Evolutionary conservation across 2,113 vertebrate species (phyloP), one percentile per base, ranked within the genome.

Genomic region (Aegithalos caudatus): DNA sequence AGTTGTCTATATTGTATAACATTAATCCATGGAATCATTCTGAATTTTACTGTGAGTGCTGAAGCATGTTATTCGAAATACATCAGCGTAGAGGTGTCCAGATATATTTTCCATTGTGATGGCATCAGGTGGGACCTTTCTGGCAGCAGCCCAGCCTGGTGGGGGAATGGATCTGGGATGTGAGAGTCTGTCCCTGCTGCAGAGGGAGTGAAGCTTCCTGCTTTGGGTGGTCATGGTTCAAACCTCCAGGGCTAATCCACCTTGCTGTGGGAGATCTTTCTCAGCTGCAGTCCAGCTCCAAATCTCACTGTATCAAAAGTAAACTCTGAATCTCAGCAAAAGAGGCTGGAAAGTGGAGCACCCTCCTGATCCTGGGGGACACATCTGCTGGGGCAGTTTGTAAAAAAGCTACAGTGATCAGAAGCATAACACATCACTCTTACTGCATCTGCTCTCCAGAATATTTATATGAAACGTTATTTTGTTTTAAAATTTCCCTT

Each of bases 161-260:
- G 20, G 29, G 11, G 56, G 45, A 10, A 28, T 9, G 27, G 48
- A 9, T 40, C 22, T 65, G 38, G 37, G 48, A 14, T 69, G 60
- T 25, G 33, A 27, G 33, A 42, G 23, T n/a, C 19, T 58, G n/a
- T 54, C 16, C 31, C 8, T 0, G 1, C 1, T 25, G 40, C n/a
- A 27, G 22, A 14, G 45, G 67, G 31, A 8, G 2, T 4, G 56
- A 54, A 44, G 42, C 66, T 70, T 44, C 27, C n/a, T 76, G 42
- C 61, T 86, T 50, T 1, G 1, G 29, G 7, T 3, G 18, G 53
- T 24, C 9, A 0, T 8, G 37, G 22, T 31, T 45, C 7, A 57
- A 38, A 69, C 18, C 58, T 47, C 33, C 38, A 35, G 45, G 24
- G 16, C 71, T 60, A 64, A 69, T 54, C 33, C 58, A 47, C 17